phyloP scores from a whole-genome alignment of 2,888 invertebrate genomes.

The Apomyelois bistriatella region DNA sequence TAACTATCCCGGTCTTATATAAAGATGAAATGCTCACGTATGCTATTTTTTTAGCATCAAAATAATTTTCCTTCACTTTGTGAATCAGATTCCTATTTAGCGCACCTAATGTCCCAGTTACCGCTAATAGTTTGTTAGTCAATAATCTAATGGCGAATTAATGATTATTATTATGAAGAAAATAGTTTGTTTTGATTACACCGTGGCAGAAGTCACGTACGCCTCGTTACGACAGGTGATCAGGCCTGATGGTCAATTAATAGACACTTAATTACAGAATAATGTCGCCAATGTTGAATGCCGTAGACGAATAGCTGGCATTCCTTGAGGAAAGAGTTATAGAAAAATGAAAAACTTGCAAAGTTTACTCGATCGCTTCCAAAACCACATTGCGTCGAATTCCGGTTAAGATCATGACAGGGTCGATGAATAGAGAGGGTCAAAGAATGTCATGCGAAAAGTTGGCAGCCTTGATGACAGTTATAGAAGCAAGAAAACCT shows the following conservation, averaged over 20 bases:
- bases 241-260: constrained; percentile 27
- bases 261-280: constrained; percentile 24
- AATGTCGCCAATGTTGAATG: constrained; percentile 8
- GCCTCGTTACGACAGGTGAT: constrained; percentile 19
- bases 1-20: too few relatives aligned
- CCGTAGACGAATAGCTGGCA: not conserved
- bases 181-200: constrained; percentile 57
- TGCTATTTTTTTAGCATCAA: not conserved
- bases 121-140: constrained; percentile 26
- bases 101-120: constrained; percentile 18
- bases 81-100: not conserved
- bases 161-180: constrained; percentile 41
- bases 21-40: too few relatives aligned
- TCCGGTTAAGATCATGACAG: too few relatives aligned
- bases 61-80: not conserved
- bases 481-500: too few relatives aligned
- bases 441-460: too few relatives aligned
- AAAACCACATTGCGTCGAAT: too few relatives aligned
- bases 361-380: too few relatives aligned
- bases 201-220: constrained; percentile 50
- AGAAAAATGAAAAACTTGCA: too few relatives aligned
- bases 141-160: constrained; percentile 43
- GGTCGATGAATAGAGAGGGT: too few relatives aligned
- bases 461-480: too few relatives aligned
- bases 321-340: not conserved